Percentiles rank a stretch among this genome's conserved stretches.
Evolutionary conservation across 2,113 vertebrate species (phyloP).

Genomic region (Sturnus vulgaris): DNA sequence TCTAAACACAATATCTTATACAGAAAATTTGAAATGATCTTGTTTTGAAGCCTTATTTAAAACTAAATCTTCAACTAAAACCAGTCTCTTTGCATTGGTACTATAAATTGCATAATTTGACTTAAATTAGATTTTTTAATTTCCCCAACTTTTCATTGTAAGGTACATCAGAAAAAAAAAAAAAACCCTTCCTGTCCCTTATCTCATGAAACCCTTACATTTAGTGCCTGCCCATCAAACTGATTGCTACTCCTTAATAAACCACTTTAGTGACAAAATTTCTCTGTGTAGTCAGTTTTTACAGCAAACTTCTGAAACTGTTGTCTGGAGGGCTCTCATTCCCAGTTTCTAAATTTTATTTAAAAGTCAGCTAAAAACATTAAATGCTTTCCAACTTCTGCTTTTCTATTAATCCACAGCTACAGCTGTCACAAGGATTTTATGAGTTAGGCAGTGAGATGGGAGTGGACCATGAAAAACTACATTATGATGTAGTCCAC

Average conservation of each 20-base stretch:
- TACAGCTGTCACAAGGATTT: neutral
- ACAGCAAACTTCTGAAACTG: neutral
- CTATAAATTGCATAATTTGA: neutral
- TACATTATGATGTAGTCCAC: neutral
- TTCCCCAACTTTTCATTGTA: neutral
- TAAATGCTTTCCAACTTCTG: neutral
- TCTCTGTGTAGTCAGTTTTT: rapidly evolving
- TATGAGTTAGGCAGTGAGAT: neutral
- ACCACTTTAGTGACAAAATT: neutral
- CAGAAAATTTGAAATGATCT: neutral
- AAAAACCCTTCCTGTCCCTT: neutral
- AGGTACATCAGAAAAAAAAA: neutral
- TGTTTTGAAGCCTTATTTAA: neutral
- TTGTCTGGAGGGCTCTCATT: neutral
- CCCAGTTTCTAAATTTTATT: neutral
- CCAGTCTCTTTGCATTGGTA: neutral
- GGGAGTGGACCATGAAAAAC: neutral
- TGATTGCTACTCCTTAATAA: neutral
- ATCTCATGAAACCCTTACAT: neutral
- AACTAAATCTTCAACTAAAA: neutral
- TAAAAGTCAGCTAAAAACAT: neutral
- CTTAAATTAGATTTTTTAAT: neutral
- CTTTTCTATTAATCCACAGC: neutral
- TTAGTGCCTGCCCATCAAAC: neutral
- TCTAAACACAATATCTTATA: neutral